Conservation (phyloP, 1,140 invertebrate species). For the Eupeodes corollae region DNA sequence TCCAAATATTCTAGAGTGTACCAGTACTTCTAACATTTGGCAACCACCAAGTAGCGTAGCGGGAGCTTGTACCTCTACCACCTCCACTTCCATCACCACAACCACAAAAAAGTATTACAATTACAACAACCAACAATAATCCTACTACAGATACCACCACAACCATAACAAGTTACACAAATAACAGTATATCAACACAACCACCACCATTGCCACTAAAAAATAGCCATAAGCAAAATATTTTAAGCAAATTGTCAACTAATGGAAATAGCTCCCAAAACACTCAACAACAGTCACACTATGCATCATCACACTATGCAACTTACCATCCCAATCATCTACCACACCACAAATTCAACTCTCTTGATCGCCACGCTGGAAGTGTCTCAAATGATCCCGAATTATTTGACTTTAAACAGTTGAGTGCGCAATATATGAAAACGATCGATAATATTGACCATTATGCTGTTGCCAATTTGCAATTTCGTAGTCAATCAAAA, state of each 20-base stretch:
- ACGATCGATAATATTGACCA: conserved; percentile 32
- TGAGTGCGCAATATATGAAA: conserved; percentile 32
- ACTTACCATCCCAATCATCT: background rate
- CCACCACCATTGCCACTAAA: conserved; percentile 28
- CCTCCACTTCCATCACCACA: conserved; percentile 10
- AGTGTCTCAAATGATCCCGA: conserved; percentile 1
- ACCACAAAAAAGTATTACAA: conserved; percentile 8
- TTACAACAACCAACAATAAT: conserved; percentile 13
- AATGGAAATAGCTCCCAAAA: background rate
- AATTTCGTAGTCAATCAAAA: conserved; percentile 32
- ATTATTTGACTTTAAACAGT: conserved; percentile 23
- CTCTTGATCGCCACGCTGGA: conserved; percentile 9
- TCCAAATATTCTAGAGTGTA: conserved; percentile 29
- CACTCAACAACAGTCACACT: background rate
- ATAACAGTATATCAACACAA: conserved; percentile 20
- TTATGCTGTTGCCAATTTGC: conserved; percentile 27
- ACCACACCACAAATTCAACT: conserved; percentile 12
- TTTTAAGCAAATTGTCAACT: conserved; percentile 4
- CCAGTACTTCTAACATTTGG: conserved; percentile 38
- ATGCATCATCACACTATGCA: background rate
- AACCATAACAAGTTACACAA: conserved; percentile 18
- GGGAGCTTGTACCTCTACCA: conserved; percentile 25
- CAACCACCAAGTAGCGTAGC: conserved; percentile 38
- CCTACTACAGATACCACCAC: conserved; percentile 6
- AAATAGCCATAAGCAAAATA: conserved; percentile 21